A percentile compares a stretch with the other conserved stretches of the same genome.
Conservation (phyloP, 2,113 vertebrate species). For the Peromyscus leucopus region DNA sequence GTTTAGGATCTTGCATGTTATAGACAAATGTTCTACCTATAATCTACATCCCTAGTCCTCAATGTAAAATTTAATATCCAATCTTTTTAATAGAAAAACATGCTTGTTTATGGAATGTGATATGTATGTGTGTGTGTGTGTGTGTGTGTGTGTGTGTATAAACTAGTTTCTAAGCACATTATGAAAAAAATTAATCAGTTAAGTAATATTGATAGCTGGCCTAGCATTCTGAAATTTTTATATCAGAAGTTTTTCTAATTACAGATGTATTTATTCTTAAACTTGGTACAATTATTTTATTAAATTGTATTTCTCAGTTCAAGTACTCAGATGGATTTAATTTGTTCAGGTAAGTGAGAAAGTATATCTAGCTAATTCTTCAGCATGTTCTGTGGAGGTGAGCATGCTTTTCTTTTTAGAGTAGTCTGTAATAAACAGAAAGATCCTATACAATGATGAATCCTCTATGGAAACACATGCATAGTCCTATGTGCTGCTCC, state of each 20-base stretch:
- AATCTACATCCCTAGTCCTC: neutral
- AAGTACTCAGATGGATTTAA: neutral
- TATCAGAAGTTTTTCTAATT: neutral
- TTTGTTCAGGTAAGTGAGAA: neutral
- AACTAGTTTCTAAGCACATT: neutral
- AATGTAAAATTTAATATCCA: neutral
- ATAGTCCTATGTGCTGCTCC: neutral
- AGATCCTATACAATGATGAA: neutral
- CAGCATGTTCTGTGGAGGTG: neutral
- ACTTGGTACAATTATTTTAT: neutral
- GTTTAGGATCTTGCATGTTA: neutral
- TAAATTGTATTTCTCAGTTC: slow-evolving; percentile 6
- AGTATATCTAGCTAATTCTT: neutral
- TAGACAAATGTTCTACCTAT: neutral
- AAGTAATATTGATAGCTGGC: slow-evolving; percentile 2
- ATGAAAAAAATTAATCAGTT: neutral
- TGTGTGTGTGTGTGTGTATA: neutral
- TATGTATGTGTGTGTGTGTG: too few relatives aligned
- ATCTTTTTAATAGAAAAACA: neutral
- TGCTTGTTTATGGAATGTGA: neutral
- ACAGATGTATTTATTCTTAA: neutral
- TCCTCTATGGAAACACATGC: neutral
- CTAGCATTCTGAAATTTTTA: neutral
- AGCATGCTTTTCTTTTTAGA: neutral
- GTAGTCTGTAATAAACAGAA: neutral